Evolutionary conservation across 2,797 vertebrate species (phyloP), one percentile per base, ranked within the genome.

Genomic region (Champsocephalus gunnari): DNA sequence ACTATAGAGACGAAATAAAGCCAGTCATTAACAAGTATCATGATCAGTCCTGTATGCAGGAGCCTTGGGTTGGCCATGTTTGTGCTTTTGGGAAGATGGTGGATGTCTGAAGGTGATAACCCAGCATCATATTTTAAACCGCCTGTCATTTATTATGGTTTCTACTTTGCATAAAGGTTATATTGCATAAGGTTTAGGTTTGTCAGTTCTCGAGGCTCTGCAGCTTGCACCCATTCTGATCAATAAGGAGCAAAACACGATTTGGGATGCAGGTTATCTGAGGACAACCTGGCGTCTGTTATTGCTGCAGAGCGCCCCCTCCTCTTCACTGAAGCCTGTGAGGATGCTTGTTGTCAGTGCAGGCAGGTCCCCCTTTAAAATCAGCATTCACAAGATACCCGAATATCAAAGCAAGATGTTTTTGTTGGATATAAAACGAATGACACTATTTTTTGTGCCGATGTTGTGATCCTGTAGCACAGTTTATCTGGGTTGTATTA

Each of bases 201-300:
- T 1, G 2, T 51, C 0, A 21, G 7, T 19, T 57, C 8, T 21
- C 13, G 28, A 54, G 56, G 67, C 1, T 32, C 8, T 9, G 24
- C 55, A 6, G 41, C 4, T 34, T 0, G 11, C 63, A 49, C 32
- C 59, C 71, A 50, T 12, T 21, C 14, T 47, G 50, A 9, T 57
- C 2, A 38, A 10, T 38, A 8, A 41, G 62, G 9, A 62, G 21
- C 5, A 41, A 13, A 66, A 6, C 13, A n/a, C 56, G 63, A 74
- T 77, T 53, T 43, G 5, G 56, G 67, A 73, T 60, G 34, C 50
- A 34, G 86, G 80, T 90, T 82, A 87, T 73, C 10, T 80, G 75
- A 90, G 90, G 90, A 89, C 88, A 88, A 5, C 5, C 34, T 38
- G 34, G 34, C 7, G 34, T 53, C 11, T 71, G 9, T 44, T 24